Evolutionary conservation across 2,797 vertebrate genomes (phyloP).

Genomic region (Poecilia wingei): DNA sequence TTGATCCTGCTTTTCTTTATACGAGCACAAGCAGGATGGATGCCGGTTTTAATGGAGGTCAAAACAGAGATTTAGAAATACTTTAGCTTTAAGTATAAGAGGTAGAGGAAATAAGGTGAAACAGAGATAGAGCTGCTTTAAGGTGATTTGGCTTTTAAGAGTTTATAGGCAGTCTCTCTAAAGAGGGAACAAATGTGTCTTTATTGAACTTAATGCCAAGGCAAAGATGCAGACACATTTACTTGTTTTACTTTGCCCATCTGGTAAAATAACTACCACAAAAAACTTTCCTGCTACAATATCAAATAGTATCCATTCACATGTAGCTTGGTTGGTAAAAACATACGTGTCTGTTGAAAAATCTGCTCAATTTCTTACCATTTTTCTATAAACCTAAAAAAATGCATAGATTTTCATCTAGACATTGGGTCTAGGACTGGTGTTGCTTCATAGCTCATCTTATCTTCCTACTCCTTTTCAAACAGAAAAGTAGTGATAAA

Average conservation of each 20-base stretch:
- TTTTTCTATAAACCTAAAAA: slow-evolving; percentile 22
- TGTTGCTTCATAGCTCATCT: background rate
- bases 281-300: background rate
- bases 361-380: slow-evolving; percentile 31
- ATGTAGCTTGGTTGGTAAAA: slow-evolving; percentile 39
- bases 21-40: slow-evolving; percentile 69
- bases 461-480: background rate
- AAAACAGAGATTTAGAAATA: slow-evolving; percentile 63
- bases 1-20: slow-evolving; percentile 72
- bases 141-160: slow-evolving; percentile 46
- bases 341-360: slow-evolving; percentile 51
- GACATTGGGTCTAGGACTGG: no score
- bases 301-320: slow-evolving; percentile 12
- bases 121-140: slow-evolving; percentile 39
- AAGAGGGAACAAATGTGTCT: slow-evolving; percentile 3
- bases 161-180: background rate
- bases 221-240: background rate
- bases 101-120: slow-evolving; percentile 65
- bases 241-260: slow-evolving; percentile 13
- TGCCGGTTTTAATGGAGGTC: slow-evolving; percentile 64
- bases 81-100: slow-evolving; percentile 49
- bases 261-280: slow-evolving; percentile 14
- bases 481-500: no score
- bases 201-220: slow-evolving; percentile 10
- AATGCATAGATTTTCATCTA: no score